phyloP scores from a whole-genome alignment of 2,797 vertebrate species.

The Valencia hispanica region DNA sequence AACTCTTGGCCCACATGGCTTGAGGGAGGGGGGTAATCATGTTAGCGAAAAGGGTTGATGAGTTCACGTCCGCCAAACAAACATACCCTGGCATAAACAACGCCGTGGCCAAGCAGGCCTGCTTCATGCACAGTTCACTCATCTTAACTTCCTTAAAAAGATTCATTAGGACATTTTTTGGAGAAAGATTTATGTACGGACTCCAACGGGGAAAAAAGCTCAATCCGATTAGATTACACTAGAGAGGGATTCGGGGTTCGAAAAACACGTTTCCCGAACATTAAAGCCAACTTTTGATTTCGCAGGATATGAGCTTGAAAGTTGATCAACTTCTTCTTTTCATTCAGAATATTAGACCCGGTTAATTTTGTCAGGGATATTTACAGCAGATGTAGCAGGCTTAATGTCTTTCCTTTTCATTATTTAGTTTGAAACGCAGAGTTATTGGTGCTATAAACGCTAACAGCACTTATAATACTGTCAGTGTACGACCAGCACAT shows the following conservation, averaged over 20 bases:
- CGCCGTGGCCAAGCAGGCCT: conserved; percentile 45
- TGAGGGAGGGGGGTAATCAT: conserved; percentile 65
- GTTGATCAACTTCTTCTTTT: not conserved
- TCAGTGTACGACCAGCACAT: conserved; percentile 32
- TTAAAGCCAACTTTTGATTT: not conserved
- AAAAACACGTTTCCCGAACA: not conserved
- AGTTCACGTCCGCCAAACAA: conserved; percentile 66
- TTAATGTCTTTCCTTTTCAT: conserved; percentile 23
- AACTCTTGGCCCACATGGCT: conserved; percentile 69
- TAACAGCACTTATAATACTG: conserved; percentile 24
- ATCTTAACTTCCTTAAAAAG: conserved; percentile 58
- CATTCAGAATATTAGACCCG: conserved; percentile 3
- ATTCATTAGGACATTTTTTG: conserved; percentile 65
- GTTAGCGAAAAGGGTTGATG: conserved; percentile 67
- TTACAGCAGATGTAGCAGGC: conserved; percentile 13
- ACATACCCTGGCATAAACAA: conserved; percentile 42
- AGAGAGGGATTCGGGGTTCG: conserved; percentile 13
- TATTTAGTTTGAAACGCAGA: conserved; percentile 13
- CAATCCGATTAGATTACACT: conserved; percentile 43
- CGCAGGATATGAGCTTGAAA: not conserved
- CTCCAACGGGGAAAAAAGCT: conserved; percentile 45
- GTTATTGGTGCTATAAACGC: conserved; percentile 10
- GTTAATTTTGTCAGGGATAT: conserved; percentile 11
- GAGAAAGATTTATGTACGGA: conserved; percentile 47
- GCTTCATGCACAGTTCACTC: conserved; percentile 47